Percentiles rank a stretch among this genome's conserved stretches.
Evolutionary conservation across 1,140 invertebrate species (phyloP).

Genomic region (Hyles vespertilio): DNA sequence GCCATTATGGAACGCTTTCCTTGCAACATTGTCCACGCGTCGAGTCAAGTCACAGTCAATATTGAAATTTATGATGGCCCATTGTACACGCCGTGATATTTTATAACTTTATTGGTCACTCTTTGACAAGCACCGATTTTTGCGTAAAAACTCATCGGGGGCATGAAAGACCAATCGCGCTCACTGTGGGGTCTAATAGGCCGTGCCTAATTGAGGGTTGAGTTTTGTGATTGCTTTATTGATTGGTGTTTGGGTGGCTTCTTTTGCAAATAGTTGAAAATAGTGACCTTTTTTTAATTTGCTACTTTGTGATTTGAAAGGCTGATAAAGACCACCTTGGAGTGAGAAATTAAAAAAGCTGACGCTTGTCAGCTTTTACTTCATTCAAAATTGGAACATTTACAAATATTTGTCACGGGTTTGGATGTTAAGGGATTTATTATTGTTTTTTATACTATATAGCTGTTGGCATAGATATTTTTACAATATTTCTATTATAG

Average conservation of each 20-base stretch:
- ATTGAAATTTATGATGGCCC: slow-evolving; percentile 47
- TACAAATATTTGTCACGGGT: no score
- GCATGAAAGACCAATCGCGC: slow-evolving; percentile 25
- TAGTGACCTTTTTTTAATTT: neutral
- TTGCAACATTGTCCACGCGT: slow-evolving; percentile 33
- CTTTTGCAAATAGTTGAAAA: slow-evolving; percentile 12
- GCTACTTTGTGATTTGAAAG: neutral
- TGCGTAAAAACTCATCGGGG: slow-evolving; percentile 18
- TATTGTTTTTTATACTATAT: no score
- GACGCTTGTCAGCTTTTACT: no score
- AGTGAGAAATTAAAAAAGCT: no score
- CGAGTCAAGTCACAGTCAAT: slow-evolving; percentile 34
- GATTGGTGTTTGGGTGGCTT: slow-evolving; percentile 24
- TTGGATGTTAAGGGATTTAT: no score
- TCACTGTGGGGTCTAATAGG: slow-evolving; percentile 32
- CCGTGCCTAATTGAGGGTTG: slow-evolving; percentile 33
- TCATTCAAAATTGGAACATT: no score
- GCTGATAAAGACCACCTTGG: no score
- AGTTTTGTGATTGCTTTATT: slow-evolving; percentile 24
- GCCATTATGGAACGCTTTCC: slow-evolving; percentile 24
- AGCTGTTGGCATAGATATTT: no score
- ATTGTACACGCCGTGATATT: slow-evolving; percentile 35
- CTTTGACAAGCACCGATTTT: slow-evolving; percentile 31
- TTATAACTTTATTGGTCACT: slow-evolving; percentile 48
- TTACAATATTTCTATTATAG: no score